Percentiles rank a stretch among this genome's conserved stretches.
phyloP scores from a whole-genome alignment of 2,113 vertebrate species.

The Brachionichthys hirsutus region DNA sequence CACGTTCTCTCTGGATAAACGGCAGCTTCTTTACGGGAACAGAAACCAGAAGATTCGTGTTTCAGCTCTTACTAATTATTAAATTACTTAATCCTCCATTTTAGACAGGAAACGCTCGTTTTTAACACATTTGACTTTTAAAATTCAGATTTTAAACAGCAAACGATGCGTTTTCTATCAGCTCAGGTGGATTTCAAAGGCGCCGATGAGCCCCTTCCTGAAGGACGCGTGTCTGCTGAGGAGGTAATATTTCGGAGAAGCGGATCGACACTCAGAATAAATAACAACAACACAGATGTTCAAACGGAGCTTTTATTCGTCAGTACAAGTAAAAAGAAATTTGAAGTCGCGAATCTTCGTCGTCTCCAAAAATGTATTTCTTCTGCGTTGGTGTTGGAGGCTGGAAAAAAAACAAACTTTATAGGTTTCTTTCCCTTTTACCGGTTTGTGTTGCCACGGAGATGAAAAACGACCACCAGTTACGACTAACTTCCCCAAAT shows the following conservation, averaged over 20 bases:
- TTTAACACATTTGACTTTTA: neutral
- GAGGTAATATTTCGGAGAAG: neutral
- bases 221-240: too few relatives aligned
- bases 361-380: slow-evolving; percentile 57
- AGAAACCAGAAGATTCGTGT: too few relatives aligned
- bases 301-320: slow-evolving; percentile 78
- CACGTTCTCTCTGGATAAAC: too few relatives aligned
- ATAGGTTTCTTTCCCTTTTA: neutral
- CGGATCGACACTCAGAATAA: slow-evolving; percentile 21
- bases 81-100: too few relatives aligned
- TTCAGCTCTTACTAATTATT: too few relatives aligned
- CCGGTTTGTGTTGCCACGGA: too few relatives aligned
- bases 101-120: neutral
- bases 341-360: slow-evolving; percentile 61
- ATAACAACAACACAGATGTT: slow-evolving; percentile 59
- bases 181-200: too few relatives aligned
- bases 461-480: too few relatives aligned
- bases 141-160: slow-evolving; percentile 2
- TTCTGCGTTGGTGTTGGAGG: slow-evolving; percentile 38
- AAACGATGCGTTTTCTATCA: neutral
- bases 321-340: slow-evolving; percentile 76
- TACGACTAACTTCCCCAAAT: too few relatives aligned
- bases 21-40: too few relatives aligned
- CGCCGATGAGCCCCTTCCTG: too few relatives aligned
- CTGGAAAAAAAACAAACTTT: slow-evolving; percentile 32